Base-by-base conservation (phyloP, 2,113 vertebrate genomes). In the Pomatostomus ruficeps region DNA sequence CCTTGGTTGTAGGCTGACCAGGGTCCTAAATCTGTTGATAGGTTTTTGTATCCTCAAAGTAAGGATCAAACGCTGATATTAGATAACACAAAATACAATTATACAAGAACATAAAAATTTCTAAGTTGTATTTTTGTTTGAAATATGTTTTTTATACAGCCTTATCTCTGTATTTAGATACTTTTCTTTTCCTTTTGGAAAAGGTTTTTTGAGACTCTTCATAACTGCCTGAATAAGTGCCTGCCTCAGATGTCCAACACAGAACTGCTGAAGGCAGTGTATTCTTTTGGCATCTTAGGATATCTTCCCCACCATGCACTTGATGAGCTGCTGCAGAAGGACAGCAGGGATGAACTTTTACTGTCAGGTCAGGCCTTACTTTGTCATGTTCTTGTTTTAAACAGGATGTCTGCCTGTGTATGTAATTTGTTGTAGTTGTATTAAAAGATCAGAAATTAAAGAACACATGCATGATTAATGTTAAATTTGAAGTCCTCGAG, bases 201-300 rank as follows among this genome's bases (percentile, higher is more conserved):
- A 92, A 99, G 99, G 96, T 99, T 99, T 93, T 94, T 99, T 35
- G 97, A 98, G 21, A 89, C 94, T 67, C 88, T 99, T 80, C 96
- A 94, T 21, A 68, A 14, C 25, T 95, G 95, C 70, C 96, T 99
- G 92, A 97, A 97, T 73, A 96, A 95, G 9, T 97, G 98, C 82
- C 98, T 99, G 16, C 95, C 97, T 82, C 97, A 96, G 72, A 97
- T 99, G 89, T 94, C 98, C 33, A 79, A 46, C 24, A 58, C 57
- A 21, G 97, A 98, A 8, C 96, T 99, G 17, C 88, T 99, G 82
- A 98, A 71, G 83, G 96, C 95, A 7, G 91, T 98, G 29, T 98
- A 92, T 95, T 96, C 81, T 9, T 97, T 99, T 51, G 98, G 98
- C 85, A 4, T 98, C n/a, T 91, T 99, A 95, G 98, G 98, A 55